These are phyloP conservation scores for Eulemur coronatus DNA, from an alignment of 2,797 vertebrate species.

Conservation along the genomic window DNA sequence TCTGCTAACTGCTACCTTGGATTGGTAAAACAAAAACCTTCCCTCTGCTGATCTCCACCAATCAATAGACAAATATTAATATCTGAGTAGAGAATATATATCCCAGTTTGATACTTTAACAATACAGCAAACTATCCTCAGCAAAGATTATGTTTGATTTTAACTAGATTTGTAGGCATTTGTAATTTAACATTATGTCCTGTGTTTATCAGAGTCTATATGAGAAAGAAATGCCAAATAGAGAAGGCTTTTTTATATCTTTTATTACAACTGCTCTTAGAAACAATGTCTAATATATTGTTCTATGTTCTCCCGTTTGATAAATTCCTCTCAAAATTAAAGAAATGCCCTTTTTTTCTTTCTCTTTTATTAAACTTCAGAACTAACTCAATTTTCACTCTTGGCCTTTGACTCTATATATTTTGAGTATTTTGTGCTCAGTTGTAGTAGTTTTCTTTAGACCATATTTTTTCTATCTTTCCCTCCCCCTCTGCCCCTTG, in stretches of 20 bases:
- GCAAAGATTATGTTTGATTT: constrained; percentile 28
- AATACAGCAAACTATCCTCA: background rate
- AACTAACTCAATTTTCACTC: background rate
- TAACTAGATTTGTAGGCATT: background rate
- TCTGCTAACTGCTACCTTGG: background rate
- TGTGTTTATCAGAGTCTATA: background rate
- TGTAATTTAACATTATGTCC: background rate
- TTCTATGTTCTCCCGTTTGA: background rate
- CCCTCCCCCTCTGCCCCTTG: rapidly evolving
- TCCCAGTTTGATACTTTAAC: background rate
- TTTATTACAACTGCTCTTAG: background rate
- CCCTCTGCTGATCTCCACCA: background rate
- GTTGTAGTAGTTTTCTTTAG: background rate
- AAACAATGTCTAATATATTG: background rate
- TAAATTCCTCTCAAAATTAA: constrained; percentile 9
- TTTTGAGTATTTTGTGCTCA: background rate
- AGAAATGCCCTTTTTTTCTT: background rate
- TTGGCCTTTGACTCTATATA: background rate
- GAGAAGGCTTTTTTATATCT: background rate
- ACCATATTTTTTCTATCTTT: background rate
- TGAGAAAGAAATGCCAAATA: constrained; percentile 2
- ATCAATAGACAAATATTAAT: background rate
- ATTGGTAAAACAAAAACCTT: background rate
- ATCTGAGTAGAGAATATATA: background rate
- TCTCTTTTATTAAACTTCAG: background rate